Conservation (phyloP, 1,140 invertebrate genomes). For the Pectinophora gossypiella region DNA sequence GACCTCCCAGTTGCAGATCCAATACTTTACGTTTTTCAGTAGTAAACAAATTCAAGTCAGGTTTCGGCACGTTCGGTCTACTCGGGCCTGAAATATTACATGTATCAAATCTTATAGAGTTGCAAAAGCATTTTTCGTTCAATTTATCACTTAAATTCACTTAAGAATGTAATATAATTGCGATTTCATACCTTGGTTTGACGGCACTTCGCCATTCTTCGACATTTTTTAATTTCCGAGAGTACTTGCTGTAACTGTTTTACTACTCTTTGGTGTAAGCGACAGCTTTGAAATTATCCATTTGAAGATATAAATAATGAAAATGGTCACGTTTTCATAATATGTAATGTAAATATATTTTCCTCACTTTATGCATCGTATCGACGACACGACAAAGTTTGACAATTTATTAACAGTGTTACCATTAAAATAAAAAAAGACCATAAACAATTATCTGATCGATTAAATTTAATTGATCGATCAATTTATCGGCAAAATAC, state of each 20-base stretch:
- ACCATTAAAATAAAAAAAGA: too few species aligned
- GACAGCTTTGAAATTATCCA: slow-evolving; percentile 34
- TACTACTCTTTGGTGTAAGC: slow-evolving; percentile 37
- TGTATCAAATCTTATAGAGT: too few species aligned
- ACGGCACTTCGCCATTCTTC: slow-evolving; percentile 71
- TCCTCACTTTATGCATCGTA: slow-evolving; percentile 39
- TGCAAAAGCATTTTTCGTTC: neutral
- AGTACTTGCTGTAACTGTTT: slow-evolving; percentile 21
- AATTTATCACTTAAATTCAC: slow-evolving; percentile 3
- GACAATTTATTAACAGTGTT: neutral
- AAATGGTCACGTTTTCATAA: slow-evolving; percentile 38
- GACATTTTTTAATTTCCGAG: slow-evolving; percentile 55
- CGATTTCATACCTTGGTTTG: slow-evolving; percentile 62
- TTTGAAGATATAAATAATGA: slow-evolving; percentile 30
- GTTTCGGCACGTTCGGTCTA: slow-evolving; percentile 54
- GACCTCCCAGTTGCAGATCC: slow-evolving; percentile 52
- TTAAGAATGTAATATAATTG: slow-evolving; percentile 16
- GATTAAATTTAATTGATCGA: too few species aligned
- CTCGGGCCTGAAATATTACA: slow-evolving; percentile 45
- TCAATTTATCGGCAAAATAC: too few species aligned
- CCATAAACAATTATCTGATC: too few species aligned
- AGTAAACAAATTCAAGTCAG: slow-evolving; percentile 59
- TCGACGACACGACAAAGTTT: slow-evolving; percentile 22
- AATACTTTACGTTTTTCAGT: slow-evolving; percentile 63
- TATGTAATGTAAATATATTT: slow-evolving; percentile 28